Percentiles rank a stretch among this genome's conserved stretches.
These are phyloP conservation scores for Arctocebus calabarensis DNA, from an alignment of 2,797 vertebrate species.

Conservation along the genomic window DNA sequence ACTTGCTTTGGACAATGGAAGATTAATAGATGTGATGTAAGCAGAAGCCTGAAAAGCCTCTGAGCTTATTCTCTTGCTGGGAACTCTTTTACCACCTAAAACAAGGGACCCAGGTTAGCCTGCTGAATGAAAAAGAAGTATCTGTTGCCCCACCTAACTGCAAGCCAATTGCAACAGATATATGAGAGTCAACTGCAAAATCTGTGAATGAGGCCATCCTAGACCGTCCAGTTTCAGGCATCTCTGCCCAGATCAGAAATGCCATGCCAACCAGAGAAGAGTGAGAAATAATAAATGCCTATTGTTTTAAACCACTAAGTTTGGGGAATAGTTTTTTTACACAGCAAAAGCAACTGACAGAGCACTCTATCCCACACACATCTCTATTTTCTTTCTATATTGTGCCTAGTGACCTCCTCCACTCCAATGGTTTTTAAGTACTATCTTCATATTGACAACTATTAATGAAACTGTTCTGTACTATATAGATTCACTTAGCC, in stretches of 20 bases:
- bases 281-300: slow-evolving; percentile 23
- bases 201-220: neutral
- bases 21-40: neutral
- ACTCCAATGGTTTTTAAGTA: neutral
- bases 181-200: neutral
- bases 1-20: neutral
- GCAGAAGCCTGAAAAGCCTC: neutral
- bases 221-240: neutral
- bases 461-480: neutral
- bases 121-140: neutral
- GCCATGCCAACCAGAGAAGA: neutral
- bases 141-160: neutral
- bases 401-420: neutral
- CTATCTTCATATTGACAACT: slow-evolving; percentile 22
- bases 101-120: neutral
- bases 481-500: neutral
- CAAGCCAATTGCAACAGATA: neutral
- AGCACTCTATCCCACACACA: neutral
- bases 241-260: slow-evolving; percentile 14
- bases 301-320: slow-evolving; percentile 1
- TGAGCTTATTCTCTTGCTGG: neutral
- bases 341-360: slow-evolving; percentile 18
- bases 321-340: neutral
- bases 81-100: neutral
- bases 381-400: neutral